Evolutionary conservation across 2,888 invertebrate genomes (phyloP).

Genomic region (Agrotis ipsilon): DNA sequence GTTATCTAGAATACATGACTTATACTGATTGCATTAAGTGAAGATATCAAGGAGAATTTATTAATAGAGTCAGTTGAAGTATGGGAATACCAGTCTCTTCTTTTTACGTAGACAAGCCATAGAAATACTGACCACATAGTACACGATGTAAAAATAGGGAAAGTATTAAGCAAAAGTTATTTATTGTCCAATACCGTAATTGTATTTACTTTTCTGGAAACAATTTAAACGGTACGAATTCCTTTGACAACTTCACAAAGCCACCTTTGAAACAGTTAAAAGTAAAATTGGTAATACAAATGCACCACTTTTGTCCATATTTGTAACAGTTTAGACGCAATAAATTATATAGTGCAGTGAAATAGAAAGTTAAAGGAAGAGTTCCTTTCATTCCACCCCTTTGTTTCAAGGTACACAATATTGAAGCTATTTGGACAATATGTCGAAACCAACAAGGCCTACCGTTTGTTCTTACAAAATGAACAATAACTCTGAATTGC

Average conservation of each 20-base stretch:
- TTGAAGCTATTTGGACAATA: constrained; percentile 63
- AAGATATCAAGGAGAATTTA: constrained; percentile 34
- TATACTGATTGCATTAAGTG: constrained; percentile 27
- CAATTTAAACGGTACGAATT: constrained; percentile 44
- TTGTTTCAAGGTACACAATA: constrained; percentile 64
- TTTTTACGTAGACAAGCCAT: not conserved
- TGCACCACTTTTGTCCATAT: constrained; percentile 69
- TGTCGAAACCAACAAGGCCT: constrained; percentile 70
- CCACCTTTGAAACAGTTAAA: constrained; percentile 40
- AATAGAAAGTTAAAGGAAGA: constrained; percentile 72
- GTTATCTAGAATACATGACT: constrained; percentile 37
- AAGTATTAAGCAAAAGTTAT: constrained; percentile 23
- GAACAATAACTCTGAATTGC: constrained; percentile 43
- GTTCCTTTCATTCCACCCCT: constrained; percentile 52
- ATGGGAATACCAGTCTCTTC: not conserved
- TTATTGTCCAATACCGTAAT: constrained; percentile 25
- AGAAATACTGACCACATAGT: not conserved
- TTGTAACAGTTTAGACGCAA: constrained; percentile 67
- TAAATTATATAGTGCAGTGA: constrained; percentile 68
- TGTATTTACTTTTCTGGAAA: constrained; percentile 21
- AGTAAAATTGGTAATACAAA: constrained; percentile 54
- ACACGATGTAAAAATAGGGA: constrained; percentile 2
- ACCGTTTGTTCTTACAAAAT: constrained; percentile 63
- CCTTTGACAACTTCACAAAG: constrained; percentile 45
- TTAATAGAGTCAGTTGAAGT: not conserved